Evolutionary conservation across 2,113 vertebrate genomes (phyloP), one percentile per base, ranked within the genome.

Genomic region (Lichenostomus cassidix): DNA sequence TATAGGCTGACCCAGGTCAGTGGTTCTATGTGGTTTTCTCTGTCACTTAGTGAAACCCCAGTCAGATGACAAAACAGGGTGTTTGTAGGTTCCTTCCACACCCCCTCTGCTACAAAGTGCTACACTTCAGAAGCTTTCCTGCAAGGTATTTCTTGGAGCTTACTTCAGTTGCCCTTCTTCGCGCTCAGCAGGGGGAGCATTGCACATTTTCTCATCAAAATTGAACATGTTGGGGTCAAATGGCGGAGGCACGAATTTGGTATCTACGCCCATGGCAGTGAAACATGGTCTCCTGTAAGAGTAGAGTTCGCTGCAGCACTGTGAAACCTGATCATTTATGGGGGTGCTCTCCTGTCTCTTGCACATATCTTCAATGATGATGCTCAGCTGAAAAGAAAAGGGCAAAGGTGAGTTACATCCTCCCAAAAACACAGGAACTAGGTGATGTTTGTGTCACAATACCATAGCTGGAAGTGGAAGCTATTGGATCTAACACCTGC

Each of bases 231-330:
- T 88, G 0, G 92, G 96, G 49, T 97, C 84, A 7, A 98, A 97
- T 3, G 89, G 4, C 2, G 97, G 96, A 24, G 97, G 96, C 53
- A 97, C 89, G 0, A 98, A 98, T 63, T 96, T 96, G 63, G 95
- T 87, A 7, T 98, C 98, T 4, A 86, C 22, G 15, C 95, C 94
- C 81, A 98, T 56, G 46, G 81, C 87, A 49, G 95, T 97, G 88
- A 98, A 98, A 25, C 98, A 98, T 0, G 96, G 95, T 59, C 98
- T 97, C 85, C 90, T 97, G 79, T 73, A 19, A 7, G 97, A 69
- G 8, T 98, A 98, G 5, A 97, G 95, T 1, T 97, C 92, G 1
- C 70, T 87, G 88, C 98, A 98, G 96, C 98, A 98, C 2, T 89
- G 97, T 5, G 87, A 46, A 7, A 98, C 92, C 0, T 97, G 69